Evolutionary conservation across 2,797 vertebrate genomes (phyloP), one percentile per base, ranked within the genome.

Genomic region (Enteromius treurensis): DNA sequence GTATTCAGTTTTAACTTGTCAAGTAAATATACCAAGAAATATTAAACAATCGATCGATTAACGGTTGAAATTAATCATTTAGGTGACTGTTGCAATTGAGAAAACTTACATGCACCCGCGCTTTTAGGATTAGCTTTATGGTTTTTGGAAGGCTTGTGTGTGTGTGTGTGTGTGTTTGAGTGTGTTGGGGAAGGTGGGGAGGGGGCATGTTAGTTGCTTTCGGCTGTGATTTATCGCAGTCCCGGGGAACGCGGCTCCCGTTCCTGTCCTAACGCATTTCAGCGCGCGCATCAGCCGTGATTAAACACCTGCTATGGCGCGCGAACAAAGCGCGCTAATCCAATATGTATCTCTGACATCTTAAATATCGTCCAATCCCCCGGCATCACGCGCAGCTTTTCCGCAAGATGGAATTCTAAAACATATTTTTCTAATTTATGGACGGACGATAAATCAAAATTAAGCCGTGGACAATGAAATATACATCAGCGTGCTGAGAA

Each of bases 381-480:
- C 96, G 97, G 97, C 96, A 95, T 96, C 95, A 96, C 93, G 94
- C 96, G 95, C 95, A 96, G 96, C 96, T 96, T 96, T 96, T 97
- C 95, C 94, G 96, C 95, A 89, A 96, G 96, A 95, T 95, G 94
- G 97, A 98, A 98, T 98, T 97, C 96, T 97, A 97, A 96, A 98
- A 97, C 97, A 99, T 98, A 99, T 98, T 99, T 99, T 98, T 99
- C 97, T 98, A 98, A 99, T 99, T 98, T 98, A 97, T 98, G 97
- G 96, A 98, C 95, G 96, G 97, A 99, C 97, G 98, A 99, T 99
- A 99, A 99, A 99, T 99, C 97, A 98, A 99, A 97, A 99, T 99
- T 99, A 98, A 98, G 97, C 96, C 95, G 94, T 95, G 97, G 97
- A 97, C 97, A 97, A 98, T 96, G 96, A 98, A 97, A 98, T 98